Conservation (phyloP, 2,797 vertebrate genomes). For the Selene dorsalis region DNA sequence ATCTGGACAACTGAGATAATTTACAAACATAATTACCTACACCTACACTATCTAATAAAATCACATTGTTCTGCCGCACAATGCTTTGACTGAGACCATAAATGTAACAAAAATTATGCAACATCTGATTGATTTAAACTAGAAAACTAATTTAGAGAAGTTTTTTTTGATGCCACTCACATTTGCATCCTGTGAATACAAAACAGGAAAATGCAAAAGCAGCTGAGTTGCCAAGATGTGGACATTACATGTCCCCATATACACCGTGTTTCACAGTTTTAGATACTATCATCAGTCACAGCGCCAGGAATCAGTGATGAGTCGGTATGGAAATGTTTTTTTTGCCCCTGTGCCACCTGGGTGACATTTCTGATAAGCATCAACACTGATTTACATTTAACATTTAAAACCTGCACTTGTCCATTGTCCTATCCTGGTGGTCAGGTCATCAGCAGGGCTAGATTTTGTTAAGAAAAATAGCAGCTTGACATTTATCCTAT, state of each 20-base stretch:
- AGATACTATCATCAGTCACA: not conserved
- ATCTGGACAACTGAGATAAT: too few species aligned
- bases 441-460: not conserved
- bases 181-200: not conserved
- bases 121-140: too few species aligned
- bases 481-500: slow-evolving; percentile 27
- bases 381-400: slow-evolving; percentile 45
- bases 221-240: too few species aligned
- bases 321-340: not conserved
- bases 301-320: not conserved
- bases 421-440: not conserved
- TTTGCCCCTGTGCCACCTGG: not conserved
- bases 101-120: not conserved
- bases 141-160: not conserved
- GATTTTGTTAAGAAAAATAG: not conserved
- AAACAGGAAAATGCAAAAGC: not conserved
- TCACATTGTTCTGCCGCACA: too few species aligned
- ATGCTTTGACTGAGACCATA: not conserved
- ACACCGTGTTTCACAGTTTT: not conserved
- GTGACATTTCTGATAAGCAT: slow-evolving; percentile 1
- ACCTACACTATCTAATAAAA: too few species aligned
- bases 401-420: slow-evolving; percentile 30
- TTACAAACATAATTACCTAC: too few species aligned
- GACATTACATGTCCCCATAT: not conserved
- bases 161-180: not conserved